A percentile compares a stretch with the other conserved stretches of the same genome.
These are phyloP conservation scores for Apogon talboti DNA, from an alignment of 2,797 vertebrate species.

Conservation along the genomic window DNA sequence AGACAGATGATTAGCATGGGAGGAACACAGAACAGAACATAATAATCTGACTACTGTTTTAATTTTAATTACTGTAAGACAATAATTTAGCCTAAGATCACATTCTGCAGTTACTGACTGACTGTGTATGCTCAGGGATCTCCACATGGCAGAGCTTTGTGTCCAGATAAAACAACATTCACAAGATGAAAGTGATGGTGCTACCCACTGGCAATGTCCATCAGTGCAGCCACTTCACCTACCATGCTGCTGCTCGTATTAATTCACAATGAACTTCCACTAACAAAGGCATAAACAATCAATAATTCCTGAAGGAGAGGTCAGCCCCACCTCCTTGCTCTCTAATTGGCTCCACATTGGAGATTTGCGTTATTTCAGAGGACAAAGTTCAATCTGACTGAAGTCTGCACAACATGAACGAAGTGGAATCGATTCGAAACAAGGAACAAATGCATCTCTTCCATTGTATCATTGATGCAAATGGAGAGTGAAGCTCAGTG, in stretches of 20 bases:
- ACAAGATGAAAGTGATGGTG: background rate
- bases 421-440: conserved; percentile 4
- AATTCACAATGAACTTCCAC: conserved; percentile 50
- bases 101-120: background rate
- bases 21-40: conserved; percentile 9
- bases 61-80: conserved; percentile 12
- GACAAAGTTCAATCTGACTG: conserved; percentile 15
- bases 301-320: conserved; percentile 59
- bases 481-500: background rate
- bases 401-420: conserved; percentile 22
- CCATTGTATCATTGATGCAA: background rate
- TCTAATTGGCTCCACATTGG: conserved; percentile 40
- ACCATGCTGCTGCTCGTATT: conserved; percentile 23
- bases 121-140: background rate
- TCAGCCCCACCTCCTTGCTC: conserved; percentile 7
- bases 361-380: conserved; percentile 40
- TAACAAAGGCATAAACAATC: conserved; percentile 56
- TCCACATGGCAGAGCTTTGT: conserved; percentile 2
- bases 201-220: conserved; percentile 1
- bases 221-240: background rate
- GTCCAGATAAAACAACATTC: conserved; percentile 1
- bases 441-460: conserved; percentile 4
- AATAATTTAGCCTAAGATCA: conserved; percentile 7
- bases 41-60: conserved; percentile 23
- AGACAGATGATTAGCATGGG: conserved; percentile 34